Base-by-base conservation (phyloP, 2,113 vertebrate species). In the Craseonycteris thonglongyai region DNA sequence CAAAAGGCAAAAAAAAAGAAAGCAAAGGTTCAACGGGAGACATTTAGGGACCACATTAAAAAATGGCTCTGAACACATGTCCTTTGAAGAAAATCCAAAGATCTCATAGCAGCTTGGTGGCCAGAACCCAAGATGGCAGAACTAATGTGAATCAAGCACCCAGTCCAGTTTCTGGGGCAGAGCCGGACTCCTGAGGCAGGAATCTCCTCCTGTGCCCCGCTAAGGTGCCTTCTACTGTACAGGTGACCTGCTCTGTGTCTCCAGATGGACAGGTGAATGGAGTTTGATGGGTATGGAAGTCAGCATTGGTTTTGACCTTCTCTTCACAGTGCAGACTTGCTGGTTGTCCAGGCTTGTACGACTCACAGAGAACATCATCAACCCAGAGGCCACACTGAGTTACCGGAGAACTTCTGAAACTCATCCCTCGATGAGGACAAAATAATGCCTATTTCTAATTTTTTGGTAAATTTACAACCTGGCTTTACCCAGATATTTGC, bases 401-500 rank as follows among this genome's bases (percentile, higher is more conserved):
- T 26, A 45, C 4, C 13, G 24, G 71, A 59, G 28, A 54, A 63
- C 35, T 56, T 28, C 33, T 7, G 51, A 22, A 68, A 78, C n/a
- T 7, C 28, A 5, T 14, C 69, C 5, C 3, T n/a, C 16, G 8
- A 26, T 33, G 54, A 66, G 78, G 49, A 30, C n/a, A n/a, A 66
- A 59, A 40, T 26, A 45, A 26, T 3, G 45, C 12, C 14, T 26
- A 16, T 28, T 84, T 86, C 61, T 86, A 28, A 33, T 5, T 54
- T 40, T 93, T 76, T 74, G 16, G 58, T 30, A 12, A 58, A 68
- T 58, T 58, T 63, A 33, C 72, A 26, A 22, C 45, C 33, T 58
- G 65, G 13, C 61, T 90, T 95, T 68, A 92, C 66, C 4, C 42
- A 75, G 45, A 59, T n/a, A 65, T 87, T 86, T 63, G 26, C 51